These are phyloP conservation scores for Silurus lanzhouensis DNA, from an alignment of 2,797 vertebrate species.

Conservation along the genomic window DNA sequence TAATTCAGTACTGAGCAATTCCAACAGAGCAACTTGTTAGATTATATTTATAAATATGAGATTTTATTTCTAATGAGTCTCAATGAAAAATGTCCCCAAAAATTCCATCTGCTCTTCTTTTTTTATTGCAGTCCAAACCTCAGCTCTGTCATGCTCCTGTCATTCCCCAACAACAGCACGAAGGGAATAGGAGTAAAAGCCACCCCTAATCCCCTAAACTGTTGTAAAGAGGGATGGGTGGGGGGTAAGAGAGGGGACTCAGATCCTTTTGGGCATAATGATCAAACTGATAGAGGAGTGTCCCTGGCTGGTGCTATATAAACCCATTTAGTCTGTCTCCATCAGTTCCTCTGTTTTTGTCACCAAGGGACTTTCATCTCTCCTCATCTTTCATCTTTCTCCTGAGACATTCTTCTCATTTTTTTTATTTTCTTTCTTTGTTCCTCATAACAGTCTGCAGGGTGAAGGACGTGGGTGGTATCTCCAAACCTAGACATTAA, in stretches of 20 bases:
- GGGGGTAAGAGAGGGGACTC: conserved; percentile 68
- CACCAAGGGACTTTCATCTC: conserved; percentile 67
- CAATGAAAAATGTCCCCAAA: background rate
- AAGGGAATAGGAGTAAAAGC: conserved; percentile 42
- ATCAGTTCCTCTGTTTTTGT: conserved; percentile 75
- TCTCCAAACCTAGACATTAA: conserved; percentile 24
- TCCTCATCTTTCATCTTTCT: conserved; percentile 66
- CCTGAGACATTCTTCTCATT: conserved; percentile 11
- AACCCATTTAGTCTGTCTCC: conserved; percentile 78
- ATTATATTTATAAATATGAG: too few species aligned
- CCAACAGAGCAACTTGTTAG: too few species aligned
- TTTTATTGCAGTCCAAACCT: background rate
- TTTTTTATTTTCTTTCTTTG: background rate
- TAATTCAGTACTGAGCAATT: background rate
- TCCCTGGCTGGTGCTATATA: conserved; percentile 85
- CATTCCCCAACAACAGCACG: conserved; percentile 27
- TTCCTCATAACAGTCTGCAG: conserved; percentile 4
- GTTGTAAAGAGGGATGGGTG: conserved; percentile 68
- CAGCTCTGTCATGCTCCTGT: conserved; percentile 31
- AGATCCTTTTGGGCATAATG: conserved; percentile 64
- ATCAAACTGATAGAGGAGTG: conserved; percentile 81
- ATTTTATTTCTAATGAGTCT: background rate
- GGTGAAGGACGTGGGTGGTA: conserved; percentile 32
- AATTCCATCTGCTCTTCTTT: background rate
- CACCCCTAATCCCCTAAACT: conserved; percentile 49